Conservation (phyloP, 2,113 vertebrate species). For the Passerina amoena region DNA sequence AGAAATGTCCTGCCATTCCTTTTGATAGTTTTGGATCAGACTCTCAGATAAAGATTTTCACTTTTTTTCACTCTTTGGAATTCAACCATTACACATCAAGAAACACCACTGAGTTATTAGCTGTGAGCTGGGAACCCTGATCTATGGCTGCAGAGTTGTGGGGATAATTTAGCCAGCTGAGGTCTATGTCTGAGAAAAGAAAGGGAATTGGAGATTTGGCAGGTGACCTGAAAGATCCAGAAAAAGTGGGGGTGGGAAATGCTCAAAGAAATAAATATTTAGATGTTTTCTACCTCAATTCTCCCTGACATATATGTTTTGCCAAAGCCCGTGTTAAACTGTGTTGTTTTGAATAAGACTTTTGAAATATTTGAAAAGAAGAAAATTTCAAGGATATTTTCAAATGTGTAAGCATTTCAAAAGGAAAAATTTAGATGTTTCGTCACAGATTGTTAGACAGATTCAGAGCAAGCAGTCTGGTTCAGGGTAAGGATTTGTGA, state of each 20-base stretch:
- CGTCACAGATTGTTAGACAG: neutral
- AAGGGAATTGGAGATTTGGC: neutral
- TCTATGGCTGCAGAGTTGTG: neutral
- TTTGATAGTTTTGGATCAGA: neutral
- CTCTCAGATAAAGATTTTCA: neutral
- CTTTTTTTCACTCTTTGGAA: neutral
- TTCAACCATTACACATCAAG: neutral
- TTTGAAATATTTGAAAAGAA: neutral
- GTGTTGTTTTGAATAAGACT: neutral
- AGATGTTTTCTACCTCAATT: neutral
- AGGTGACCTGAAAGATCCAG: neutral
- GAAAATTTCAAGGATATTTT: conserved; percentile 4
- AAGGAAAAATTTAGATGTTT: conserved; percentile 4
- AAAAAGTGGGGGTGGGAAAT: neutral
- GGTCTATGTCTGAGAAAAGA: neutral
- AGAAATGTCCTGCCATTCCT: neutral
- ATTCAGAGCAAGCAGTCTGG: conserved; percentile 20
- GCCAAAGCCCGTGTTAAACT: neutral
- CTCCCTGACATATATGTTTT: neutral
- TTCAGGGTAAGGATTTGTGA: neutral
- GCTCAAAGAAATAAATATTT: neutral
- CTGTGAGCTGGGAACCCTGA: neutral
- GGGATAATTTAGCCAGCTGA: neutral
- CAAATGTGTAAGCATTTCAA: neutral
- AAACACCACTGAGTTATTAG: neutral